Evolutionary conservation across 1,140 invertebrate species (phyloP), one percentile per base, ranked within the genome.

Genomic region (Caerostris extrusa): DNA sequence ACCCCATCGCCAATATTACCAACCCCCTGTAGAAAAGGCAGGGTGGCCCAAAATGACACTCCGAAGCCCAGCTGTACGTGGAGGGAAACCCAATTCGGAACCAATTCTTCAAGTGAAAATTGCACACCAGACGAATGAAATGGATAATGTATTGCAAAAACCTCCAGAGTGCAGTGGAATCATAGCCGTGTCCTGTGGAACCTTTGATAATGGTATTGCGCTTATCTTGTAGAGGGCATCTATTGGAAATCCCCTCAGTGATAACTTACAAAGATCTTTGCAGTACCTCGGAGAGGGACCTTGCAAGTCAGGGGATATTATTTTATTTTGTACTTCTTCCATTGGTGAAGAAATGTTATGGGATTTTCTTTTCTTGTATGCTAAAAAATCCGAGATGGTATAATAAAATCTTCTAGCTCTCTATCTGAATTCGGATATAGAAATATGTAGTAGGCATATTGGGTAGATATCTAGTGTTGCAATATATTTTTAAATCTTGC

Each of bases 141-240:
- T 53, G 57, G 60, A 6, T 53, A 17, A 58, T 57, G 71, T 53
- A 50, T 57, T 85, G 55, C 19, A 87, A 87, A n/a, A 87, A 50
- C 61, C 85, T 64, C 85, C 53, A 50, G 85, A 87, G 85, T 34
- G 60, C 58, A 60, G 57, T 87, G 19, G 5, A 19, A 61, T 87
- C 85, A 34, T 87, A 87, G n/a, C 85, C n/a, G 34, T 17, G 57
- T 58, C 8, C 85, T 87, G 85, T n/a, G 14, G 17, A n/a, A 17
- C 5, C 19, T n/a, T 19, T n/a, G 85, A 87, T 87, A 87, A 87
- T 87, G 85, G 85, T 61, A 87, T 87, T 87, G 61, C 19, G 85
- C 85, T 87, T 87, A 87, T 87, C 85, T 87, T 87, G 57, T 87
- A 64, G 58, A 50, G 85, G 85, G 85, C 58, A 57, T 87, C 53